A percentile compares a stretch with the other conserved stretches of the same genome.
phyloP scores from a whole-genome alignment of 2,797 vertebrate species.

The Gila robusta region DNA sequence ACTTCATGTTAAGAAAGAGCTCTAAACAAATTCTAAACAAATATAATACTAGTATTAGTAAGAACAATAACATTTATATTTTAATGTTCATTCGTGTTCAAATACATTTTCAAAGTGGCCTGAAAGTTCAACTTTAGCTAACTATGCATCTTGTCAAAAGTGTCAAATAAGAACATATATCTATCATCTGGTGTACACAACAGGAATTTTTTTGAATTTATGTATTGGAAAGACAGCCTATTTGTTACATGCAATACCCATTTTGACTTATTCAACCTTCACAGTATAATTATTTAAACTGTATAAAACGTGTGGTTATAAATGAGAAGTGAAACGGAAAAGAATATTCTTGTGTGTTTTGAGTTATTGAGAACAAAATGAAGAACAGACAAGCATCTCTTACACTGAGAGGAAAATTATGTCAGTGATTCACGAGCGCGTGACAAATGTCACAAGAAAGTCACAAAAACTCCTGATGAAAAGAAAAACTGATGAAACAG shows the following conservation, averaged over 20 bases:
- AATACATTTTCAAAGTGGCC: neutral
- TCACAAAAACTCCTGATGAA: neutral
- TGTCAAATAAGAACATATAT: neutral
- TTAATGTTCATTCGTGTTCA: neutral
- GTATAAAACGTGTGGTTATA: neutral
- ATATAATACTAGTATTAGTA: neutral
- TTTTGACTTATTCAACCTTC: neutral
- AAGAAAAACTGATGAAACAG: neutral
- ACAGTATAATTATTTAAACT: neutral
- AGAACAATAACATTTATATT: neutral
- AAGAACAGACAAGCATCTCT: neutral
- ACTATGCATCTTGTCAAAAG: neutral
- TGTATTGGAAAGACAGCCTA: too few species aligned
- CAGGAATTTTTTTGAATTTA: neutral
- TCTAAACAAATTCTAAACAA: neutral
- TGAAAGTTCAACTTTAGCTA: neutral
- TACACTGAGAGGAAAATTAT: neutral
- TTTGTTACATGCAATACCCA: neutral
- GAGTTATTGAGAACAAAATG: neutral
- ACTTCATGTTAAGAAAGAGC: neutral
- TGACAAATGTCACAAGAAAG: neutral
- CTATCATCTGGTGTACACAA: neutral
- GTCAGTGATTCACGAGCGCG: neutral
- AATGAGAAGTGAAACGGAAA: neutral
- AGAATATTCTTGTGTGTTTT: neutral